phyloP scores from a whole-genome alignment of 2,797 vertebrate species.

The Coranthus polyacanthus region DNA sequence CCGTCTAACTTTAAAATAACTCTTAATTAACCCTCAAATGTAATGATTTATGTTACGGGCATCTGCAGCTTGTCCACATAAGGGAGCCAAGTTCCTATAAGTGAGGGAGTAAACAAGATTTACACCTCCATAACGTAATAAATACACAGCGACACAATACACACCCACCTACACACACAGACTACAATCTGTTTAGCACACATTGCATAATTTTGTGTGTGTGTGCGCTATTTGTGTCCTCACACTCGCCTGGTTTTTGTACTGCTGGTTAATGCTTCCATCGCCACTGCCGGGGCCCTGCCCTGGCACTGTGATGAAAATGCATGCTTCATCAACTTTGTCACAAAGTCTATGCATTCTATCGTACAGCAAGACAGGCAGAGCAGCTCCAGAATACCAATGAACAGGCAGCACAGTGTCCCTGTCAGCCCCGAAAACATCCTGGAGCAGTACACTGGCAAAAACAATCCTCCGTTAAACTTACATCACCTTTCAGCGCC shows the following conservation, averaged over 20 bases:
- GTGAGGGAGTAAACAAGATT: too few species aligned
- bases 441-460: conserved; percentile 21
- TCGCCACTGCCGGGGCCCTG: conserved; percentile 31
- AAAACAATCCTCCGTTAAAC: conserved; percentile 39
- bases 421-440: conserved; percentile 54
- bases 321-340: conserved; percentile 77
- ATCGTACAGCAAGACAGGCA: conserved; percentile 58
- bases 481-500: neutral
- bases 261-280: conserved; percentile 36
- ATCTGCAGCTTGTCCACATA: too few species aligned
- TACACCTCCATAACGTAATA: too few species aligned
- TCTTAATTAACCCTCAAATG: too few species aligned
- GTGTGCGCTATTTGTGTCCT: conserved; percentile 23
- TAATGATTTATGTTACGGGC: too few species aligned
- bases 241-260: conserved; percentile 5
- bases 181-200: conserved; percentile 16
- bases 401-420: conserved; percentile 38
- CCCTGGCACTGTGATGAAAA: conserved; percentile 62
- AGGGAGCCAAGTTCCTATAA: too few species aligned
- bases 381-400: conserved; percentile 58
- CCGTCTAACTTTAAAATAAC: too few species aligned
- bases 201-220: conserved; percentile 16
- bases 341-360: conserved; percentile 77
- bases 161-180: neutral
- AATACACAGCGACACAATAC: too few species aligned